Evolutionary conservation across 2,797 vertebrate species (phyloP).

Genomic region (Tangara arthus): DNA sequence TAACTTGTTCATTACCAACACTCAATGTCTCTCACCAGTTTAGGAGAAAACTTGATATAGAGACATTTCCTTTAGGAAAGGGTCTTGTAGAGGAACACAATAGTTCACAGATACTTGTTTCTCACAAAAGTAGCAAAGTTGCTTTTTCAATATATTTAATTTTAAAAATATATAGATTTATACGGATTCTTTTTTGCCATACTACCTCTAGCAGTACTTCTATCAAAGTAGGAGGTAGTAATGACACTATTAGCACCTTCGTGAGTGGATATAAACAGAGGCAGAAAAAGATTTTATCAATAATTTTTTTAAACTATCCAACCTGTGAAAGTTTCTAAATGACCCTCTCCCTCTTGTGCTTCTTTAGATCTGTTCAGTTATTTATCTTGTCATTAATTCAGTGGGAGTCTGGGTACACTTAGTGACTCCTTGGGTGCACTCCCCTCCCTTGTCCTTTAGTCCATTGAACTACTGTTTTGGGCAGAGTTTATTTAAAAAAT

Average conservation of each 20-base stretch:
- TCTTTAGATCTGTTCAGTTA: background rate
- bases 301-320: background rate
- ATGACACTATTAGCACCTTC: background rate
- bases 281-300: background rate
- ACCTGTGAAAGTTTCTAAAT: background rate
- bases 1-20: background rate
- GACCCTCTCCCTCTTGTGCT: background rate
- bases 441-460: background rate
- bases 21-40: background rate
- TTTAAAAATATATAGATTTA: background rate
- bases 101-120: background rate
- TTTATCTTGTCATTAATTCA: background rate
- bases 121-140: background rate
- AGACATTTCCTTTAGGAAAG: background rate
- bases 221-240: background rate
- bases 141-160: background rate
- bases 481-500: background rate
- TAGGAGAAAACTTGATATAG: background rate
- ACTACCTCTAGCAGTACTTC: background rate
- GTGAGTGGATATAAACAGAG: background rate
- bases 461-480: background rate
- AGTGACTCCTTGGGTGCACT: background rate
- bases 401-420: background rate
- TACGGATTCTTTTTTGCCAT: background rate
- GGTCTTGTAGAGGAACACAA: background rate